Percentiles rank a stretch among this genome's conserved stretches.
These are phyloP conservation scores for Anastatus disparis DNA, from an alignment of 1,140 invertebrate species.

Conservation along the genomic window DNA sequence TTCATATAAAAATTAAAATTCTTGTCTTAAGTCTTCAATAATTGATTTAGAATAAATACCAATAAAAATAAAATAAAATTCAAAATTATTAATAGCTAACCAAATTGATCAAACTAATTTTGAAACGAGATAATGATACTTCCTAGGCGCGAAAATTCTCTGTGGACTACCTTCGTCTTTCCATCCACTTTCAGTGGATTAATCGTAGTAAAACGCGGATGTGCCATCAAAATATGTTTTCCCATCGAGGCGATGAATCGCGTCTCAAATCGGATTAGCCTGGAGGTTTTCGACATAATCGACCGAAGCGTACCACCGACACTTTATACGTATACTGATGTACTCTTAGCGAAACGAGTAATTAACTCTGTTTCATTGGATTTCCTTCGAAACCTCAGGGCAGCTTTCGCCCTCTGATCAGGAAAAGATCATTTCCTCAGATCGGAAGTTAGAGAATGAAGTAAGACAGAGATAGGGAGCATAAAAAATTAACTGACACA, in stretches of 20 bases:
- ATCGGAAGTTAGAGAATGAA: conserved; percentile 8
- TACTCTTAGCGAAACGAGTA: conserved; percentile 41
- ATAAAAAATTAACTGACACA: no score
- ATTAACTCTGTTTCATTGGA: conserved; percentile 56
- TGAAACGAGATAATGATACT: no score
- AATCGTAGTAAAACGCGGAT: no score
- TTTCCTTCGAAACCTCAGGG: conserved; percentile 45
- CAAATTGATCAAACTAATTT: no score
- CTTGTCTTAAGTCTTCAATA: no score
- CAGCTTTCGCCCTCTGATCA: conserved; percentile 1
- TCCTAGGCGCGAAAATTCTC: no score
- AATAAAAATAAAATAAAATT: no score
- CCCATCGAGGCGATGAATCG: conserved; percentile 32
- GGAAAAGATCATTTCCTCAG: conserved; percentile 32
- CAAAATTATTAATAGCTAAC: no score
- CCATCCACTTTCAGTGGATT: no score
- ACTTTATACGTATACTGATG: background rate
- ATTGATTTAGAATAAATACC: no score
- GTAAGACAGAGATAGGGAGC: background rate
- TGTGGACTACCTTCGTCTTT: no score
- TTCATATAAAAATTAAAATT: no score
- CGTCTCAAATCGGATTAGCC: conserved; percentile 33
- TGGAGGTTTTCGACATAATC: conserved; percentile 37
- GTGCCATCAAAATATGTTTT: conserved; percentile 31
- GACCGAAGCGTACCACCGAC: conserved; percentile 6